These are phyloP conservation scores for Invenusta paracnida DNA, from an alignment of 2,888 invertebrate genomes.

Conservation along the genomic window DNA sequence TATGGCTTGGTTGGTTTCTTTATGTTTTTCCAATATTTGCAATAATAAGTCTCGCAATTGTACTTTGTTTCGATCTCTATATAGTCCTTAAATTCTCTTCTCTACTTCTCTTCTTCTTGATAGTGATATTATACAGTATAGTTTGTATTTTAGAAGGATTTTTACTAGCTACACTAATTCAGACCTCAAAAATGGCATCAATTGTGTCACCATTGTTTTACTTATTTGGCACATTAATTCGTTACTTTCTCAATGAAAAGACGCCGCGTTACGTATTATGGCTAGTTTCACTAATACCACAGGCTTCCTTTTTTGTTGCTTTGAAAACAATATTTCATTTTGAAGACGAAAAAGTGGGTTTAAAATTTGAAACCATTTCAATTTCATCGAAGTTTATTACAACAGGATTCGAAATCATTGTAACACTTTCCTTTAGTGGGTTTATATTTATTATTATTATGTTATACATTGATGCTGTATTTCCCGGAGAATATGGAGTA, in stretches of 20 bases:
- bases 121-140: not conserved
- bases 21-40: not conserved
- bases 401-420: not conserved
- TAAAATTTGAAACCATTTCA: not conserved
- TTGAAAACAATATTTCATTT: not conserved
- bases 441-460: conserved; percentile 38
- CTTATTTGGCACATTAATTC: not conserved
- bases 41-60: not conserved
- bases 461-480: conserved; percentile 42
- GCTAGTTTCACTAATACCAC: not conserved
- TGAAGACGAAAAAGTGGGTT: not conserved
- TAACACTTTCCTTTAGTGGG: not conserved
- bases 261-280: not conserved
- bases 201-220: not conserved
- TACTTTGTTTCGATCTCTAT: not conserved
- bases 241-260: not conserved
- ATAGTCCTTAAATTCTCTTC: not conserved
- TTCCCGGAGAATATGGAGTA: conserved; percentile 44
- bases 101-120: not conserved
- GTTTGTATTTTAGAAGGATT: not conserved
- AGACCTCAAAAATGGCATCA: not conserved
- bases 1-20: not conserved
- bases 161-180: not conserved
- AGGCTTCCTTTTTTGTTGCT: not conserved
- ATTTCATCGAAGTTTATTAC: not conserved